Evolutionary conservation across 2,797 vertebrate genomes (phyloP).

Genomic region (Sarcophilus harrisii): DNA sequence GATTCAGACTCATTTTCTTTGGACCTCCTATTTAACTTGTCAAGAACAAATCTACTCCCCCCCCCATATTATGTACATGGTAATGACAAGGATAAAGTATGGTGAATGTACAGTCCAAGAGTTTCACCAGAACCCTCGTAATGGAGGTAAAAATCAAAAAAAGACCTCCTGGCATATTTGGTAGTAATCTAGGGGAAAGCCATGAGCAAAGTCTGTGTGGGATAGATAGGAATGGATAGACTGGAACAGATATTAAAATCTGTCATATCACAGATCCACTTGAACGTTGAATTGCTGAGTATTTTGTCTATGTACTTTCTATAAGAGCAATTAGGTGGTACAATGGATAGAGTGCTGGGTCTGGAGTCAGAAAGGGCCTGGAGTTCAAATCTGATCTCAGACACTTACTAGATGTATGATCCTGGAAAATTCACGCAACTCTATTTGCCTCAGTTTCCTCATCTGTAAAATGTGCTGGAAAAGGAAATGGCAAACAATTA

Average conservation of each 20-base stretch:
- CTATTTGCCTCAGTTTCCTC: background rate
- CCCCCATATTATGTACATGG: background rate
- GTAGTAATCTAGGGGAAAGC: background rate
- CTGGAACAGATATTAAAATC: background rate
- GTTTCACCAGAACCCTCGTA: background rate
- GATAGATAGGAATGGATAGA: background rate
- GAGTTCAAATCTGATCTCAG: background rate
- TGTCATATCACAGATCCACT: background rate
- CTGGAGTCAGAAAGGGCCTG: background rate
- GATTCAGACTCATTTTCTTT: too few species aligned
- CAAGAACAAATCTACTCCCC: too few species aligned
- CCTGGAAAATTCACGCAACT: background rate
- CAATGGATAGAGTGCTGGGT: background rate
- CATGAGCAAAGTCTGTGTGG: background rate
- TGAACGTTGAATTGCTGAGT: background rate
- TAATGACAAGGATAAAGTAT: background rate
- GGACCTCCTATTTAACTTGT: too few species aligned
- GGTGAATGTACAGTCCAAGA: background rate
- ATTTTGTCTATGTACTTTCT: background rate
- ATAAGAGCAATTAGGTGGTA: background rate
- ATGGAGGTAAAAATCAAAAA: background rate
- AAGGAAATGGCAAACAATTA: background rate
- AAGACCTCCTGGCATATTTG: background rate
- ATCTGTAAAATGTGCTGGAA: background rate
- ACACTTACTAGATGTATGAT: background rate